Conservation (phyloP, 2,113 vertebrate genomes). For the Aphyosemion australe region DNA sequence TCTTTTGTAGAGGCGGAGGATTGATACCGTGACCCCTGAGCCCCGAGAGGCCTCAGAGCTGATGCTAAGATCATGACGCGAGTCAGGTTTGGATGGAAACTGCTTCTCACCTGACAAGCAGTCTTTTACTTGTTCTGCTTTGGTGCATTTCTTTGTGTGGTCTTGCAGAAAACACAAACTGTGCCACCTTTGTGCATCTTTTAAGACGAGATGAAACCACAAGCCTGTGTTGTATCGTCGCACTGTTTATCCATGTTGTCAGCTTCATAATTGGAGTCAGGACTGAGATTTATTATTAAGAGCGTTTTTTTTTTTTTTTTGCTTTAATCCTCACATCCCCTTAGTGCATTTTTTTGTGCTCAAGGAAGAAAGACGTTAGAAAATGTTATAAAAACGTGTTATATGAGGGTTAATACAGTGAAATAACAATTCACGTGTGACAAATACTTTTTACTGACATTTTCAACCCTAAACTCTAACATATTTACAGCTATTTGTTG, state of each 20-base stretch:
- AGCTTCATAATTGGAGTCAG: neutral
- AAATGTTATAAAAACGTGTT: no score
- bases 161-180: neutral
- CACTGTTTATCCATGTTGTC: constrained; percentile 27
- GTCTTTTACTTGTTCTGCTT: constrained; percentile 42
- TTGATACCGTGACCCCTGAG: constrained; percentile 23
- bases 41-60: constrained; percentile 31
- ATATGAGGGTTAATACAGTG: no score
- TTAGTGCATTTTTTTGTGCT: no score
- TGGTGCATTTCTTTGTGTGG: constrained; percentile 46
- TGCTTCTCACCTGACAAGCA: constrained; percentile 26
- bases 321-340: no score
- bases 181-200: neutral
- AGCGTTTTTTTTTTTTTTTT: no score
- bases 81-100: neutral
- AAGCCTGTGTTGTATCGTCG: constrained; percentile 5
- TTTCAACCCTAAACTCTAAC: neutral
- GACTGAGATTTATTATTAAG: no score
- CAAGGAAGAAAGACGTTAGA: no score
- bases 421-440: neutral
- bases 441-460: neutral
- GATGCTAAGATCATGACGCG: constrained; percentile 31
- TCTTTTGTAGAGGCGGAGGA: constrained; percentile 24
- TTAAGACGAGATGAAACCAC: constrained; percentile 7
- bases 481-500: neutral